Conservation (phyloP, 2,113 vertebrate species). For the Pseudopodoces humilis region DNA sequence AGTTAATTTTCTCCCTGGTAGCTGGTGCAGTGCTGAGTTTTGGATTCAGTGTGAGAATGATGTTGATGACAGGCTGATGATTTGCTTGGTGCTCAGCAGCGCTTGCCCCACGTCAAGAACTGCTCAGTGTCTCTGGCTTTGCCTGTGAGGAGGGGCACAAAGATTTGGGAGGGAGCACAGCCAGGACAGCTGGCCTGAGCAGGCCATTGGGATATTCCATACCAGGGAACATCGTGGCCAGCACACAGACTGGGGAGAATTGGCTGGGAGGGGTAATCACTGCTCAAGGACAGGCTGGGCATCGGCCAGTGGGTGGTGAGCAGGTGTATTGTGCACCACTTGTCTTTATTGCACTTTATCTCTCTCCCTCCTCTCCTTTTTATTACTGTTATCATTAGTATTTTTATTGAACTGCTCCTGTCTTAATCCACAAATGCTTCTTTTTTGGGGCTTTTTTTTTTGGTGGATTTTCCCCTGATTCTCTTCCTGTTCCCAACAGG, state of each 20-base stretch:
- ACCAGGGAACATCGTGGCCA: background rate
- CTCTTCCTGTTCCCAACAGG: background rate
- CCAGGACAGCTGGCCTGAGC: background rate
- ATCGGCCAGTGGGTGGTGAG: background rate
- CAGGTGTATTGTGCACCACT: background rate
- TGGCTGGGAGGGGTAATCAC: background rate
- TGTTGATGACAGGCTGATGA: no score
- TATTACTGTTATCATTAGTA: background rate
- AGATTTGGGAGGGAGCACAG: background rate
- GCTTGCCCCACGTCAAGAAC: background rate
- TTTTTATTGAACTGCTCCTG: background rate
- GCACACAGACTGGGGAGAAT: background rate
- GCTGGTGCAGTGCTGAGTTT: background rate
- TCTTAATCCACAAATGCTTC: background rate
- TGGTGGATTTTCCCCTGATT: background rate
- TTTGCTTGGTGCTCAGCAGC: background rate
- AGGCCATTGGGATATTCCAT: background rate
- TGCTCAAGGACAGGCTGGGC: background rate
- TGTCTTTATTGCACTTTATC: background rate
- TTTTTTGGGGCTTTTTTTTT: background rate
- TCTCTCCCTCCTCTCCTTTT: background rate
- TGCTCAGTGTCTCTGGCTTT: background rate
- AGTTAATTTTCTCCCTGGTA: background rate
- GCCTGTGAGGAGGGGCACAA: background rate
- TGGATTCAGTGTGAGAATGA: background rate